Conservation (phyloP, 2,113 vertebrate species). For the Coptodon bakossiorum region DNA sequence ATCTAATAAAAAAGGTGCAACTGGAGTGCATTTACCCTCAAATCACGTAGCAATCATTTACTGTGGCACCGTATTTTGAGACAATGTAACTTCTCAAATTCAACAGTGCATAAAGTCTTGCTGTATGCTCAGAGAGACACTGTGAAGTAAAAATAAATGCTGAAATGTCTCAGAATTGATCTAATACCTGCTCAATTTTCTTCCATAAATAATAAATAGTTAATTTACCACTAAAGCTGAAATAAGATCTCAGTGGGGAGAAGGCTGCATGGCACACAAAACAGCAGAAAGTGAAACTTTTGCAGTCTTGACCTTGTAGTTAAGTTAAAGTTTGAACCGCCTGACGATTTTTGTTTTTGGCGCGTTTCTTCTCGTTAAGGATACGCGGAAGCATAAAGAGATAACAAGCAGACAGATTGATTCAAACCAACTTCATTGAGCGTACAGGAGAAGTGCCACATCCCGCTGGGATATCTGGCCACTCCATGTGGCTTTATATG, state of each 20-base stretch:
- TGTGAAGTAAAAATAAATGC: neutral
- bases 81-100: neutral
- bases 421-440: neutral
- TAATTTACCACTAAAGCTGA: neutral
- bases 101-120: rapidly evolving
- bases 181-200: neutral
- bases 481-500: conserved; percentile 3
- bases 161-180: neutral
- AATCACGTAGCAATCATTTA: rapidly evolving
- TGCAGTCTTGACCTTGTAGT: neutral
- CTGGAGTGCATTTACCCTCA: neutral
- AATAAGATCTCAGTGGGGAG: neutral
- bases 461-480: conserved; percentile 23
- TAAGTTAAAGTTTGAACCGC: neutral
- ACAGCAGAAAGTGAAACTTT: neutral
- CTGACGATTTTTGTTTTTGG: neutral
- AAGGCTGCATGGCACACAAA: neutral
- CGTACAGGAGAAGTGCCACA: neutral
- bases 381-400: neutral
- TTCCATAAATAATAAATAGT: neutral
- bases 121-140: neutral
- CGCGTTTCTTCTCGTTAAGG: neutral
- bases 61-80: neutral
- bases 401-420: conserved; percentile 2
- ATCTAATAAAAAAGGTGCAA: neutral